Conservation (phyloP, 2,888 invertebrate genomes). For the Serrognathus titanus region DNA sequence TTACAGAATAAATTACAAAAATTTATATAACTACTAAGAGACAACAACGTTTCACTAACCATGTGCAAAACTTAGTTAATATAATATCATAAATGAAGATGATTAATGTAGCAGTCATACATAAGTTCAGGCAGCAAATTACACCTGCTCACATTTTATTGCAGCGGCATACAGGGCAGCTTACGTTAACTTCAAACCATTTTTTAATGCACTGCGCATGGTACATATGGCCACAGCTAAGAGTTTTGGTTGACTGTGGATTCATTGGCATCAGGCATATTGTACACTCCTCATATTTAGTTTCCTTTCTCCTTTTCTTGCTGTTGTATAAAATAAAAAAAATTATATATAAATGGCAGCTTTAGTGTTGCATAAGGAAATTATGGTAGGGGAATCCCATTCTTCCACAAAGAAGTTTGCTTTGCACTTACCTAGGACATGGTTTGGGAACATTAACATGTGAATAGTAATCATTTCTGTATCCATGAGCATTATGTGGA, state of each 20-base stretch:
- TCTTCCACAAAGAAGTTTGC: background rate
- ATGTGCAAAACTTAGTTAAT: background rate
- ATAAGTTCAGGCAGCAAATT: background rate
- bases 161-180: conserved; percentile 8
- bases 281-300: conserved; percentile 17
- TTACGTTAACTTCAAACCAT: conserved; percentile 4
- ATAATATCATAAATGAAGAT: background rate
- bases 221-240: conserved; percentile 23
- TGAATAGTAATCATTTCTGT: background rate
- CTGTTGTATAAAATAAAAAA: conserved; percentile 8
- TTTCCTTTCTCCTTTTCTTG: conserved; percentile 21
- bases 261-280: conserved; percentile 22
- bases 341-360: too few species aligned
- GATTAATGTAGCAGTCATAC: background rate
- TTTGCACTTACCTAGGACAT: background rate
- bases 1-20: too few species aligned
- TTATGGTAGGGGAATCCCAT: background rate
- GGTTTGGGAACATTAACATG: too few species aligned
- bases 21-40: too few species aligned
- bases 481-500: background rate
- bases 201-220: conserved; percentile 14
- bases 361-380: background rate
- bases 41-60: background rate
- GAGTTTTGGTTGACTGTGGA: conserved; percentile 6
- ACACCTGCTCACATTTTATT: background rate